Conservation (phyloP, 2,797 vertebrate genomes). For the Hylomyscus alleni region DNA sequence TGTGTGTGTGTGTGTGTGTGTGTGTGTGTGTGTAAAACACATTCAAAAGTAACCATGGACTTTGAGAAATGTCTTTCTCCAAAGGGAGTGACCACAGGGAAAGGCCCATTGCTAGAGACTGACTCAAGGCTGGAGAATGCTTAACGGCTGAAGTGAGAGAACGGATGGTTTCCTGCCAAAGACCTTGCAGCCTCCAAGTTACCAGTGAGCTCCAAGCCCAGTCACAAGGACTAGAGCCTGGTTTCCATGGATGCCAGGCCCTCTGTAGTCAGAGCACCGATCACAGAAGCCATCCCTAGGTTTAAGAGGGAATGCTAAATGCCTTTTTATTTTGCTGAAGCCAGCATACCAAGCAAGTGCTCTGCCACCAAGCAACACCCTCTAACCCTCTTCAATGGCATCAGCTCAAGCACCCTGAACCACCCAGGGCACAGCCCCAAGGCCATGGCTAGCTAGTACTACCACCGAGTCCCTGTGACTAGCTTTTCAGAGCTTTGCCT, state of each 20-base stretch:
- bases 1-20: not conserved
- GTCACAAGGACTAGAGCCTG: not conserved
- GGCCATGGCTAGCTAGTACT: not conserved
- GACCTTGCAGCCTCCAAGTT: conserved; percentile 25
- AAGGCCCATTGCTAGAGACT: not conserved
- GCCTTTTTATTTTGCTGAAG: not conserved
- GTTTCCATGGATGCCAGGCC: not conserved
- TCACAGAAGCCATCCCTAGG: not conserved
- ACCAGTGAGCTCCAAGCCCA: conserved; percentile 34
- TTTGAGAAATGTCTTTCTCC: conserved; percentile 12
- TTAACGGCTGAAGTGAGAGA: not conserved
- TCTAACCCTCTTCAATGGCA: not conserved
- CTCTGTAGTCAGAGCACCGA: not conserved
- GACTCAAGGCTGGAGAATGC: not conserved
- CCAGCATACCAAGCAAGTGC: not conserved
- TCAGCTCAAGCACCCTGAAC: not conserved
- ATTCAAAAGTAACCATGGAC: not conserved
- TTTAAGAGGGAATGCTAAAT: not conserved
- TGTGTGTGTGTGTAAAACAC: not conserved
- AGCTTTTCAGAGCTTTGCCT: not conserved
- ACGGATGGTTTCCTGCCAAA: conserved; percentile 50
- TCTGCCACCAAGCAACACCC: not conserved
- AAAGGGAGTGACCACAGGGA: conserved; percentile 28
- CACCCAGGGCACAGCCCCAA: not conserved
- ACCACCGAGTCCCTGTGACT: not conserved